A percentile compares a stretch with the other conserved stretches of the same genome.
Evolutionary conservation across 2,113 vertebrate genomes (phyloP).

Genomic region (Donacobius atricapilla): DNA sequence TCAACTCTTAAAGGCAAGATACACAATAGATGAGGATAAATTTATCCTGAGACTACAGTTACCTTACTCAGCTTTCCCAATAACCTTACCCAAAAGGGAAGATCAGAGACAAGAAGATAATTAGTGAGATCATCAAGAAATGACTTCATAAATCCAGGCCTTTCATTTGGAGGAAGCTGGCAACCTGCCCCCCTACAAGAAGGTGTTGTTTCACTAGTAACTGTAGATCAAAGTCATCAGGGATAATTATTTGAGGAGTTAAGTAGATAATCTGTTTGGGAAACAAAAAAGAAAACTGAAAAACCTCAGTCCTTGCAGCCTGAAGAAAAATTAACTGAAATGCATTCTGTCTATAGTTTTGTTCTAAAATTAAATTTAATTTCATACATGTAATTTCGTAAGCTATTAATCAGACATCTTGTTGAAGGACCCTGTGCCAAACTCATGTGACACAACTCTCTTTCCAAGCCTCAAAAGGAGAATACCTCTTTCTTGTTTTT

Average conservation of each 20-base stretch:
- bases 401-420: conserved; percentile 24
- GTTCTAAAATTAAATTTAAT: conserved; percentile 50
- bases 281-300: conserved; percentile 16
- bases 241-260: conserved; percentile 57
- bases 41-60: conserved; percentile 22
- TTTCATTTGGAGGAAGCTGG: conserved; percentile 59
- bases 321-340: conserved; percentile 48
- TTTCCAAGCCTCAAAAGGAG: neutral
- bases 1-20: neutral
- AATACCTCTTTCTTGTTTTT: neutral
- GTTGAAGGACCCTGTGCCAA: neutral
- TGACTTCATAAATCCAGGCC: conserved; percentile 35
- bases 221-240: conserved; percentile 49
- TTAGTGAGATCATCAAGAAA: conserved; percentile 56
- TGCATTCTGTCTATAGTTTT: neutral
- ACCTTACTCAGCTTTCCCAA: conserved; percentile 50
- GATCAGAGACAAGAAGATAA: conserved; percentile 62
- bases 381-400: conserved; percentile 49
- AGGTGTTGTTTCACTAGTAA: conserved; percentile 51
- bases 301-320: conserved; percentile 13
- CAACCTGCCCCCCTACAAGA: conserved; percentile 23
- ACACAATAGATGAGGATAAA: neutral
- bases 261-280: conserved; percentile 47
- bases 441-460: neutral
- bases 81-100: conserved; percentile 48